Percentiles rank a stretch among this genome's conserved stretches.
Evolutionary conservation across 2,888 invertebrate species (phyloP).

Genomic region (Ditula angustiorana): DNA sequence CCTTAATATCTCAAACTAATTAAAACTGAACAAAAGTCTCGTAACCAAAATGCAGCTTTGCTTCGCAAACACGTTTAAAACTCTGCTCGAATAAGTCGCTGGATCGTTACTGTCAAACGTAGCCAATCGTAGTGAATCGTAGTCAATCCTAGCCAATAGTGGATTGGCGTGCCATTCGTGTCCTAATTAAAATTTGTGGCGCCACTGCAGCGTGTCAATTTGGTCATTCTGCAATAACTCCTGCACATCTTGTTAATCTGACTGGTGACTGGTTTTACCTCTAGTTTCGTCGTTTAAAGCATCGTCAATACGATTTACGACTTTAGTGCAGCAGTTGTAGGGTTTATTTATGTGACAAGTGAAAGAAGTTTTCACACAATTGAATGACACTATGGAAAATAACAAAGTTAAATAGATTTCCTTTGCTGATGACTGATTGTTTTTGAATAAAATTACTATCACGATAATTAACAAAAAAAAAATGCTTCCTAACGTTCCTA

Average conservation of each 20-base stretch:
- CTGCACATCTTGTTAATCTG: conserved; percentile 16
- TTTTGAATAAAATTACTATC: no score
- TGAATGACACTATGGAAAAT: not conserved
- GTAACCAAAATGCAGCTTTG: not conserved
- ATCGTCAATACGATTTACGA: not conserved
- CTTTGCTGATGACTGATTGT: not conserved
- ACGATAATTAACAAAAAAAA: no score
- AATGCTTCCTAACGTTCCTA: no score
- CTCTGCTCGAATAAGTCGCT: not conserved
- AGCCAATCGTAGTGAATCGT: conserved; percentile 16
- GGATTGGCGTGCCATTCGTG: conserved; percentile 1
- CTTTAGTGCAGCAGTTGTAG: not conserved
- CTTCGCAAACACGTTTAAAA: conserved; percentile 1
- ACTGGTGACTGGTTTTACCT: conserved; percentile 16
- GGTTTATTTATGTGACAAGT: not conserved
- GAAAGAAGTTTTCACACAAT: no score
- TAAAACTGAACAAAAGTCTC: no score
- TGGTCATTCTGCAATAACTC: not conserved
- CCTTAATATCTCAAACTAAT: no score
- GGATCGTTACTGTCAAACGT: conserved; percentile 7
- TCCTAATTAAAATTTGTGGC: conserved; percentile 23
- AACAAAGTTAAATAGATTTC: not conserved
- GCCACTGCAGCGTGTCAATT: conserved; percentile 18
- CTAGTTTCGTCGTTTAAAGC: not conserved
- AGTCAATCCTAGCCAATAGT: not conserved